phyloP scores from a whole-genome alignment of 2,888 invertebrate genomes.

The Hypena proboscidalis region DNA sequence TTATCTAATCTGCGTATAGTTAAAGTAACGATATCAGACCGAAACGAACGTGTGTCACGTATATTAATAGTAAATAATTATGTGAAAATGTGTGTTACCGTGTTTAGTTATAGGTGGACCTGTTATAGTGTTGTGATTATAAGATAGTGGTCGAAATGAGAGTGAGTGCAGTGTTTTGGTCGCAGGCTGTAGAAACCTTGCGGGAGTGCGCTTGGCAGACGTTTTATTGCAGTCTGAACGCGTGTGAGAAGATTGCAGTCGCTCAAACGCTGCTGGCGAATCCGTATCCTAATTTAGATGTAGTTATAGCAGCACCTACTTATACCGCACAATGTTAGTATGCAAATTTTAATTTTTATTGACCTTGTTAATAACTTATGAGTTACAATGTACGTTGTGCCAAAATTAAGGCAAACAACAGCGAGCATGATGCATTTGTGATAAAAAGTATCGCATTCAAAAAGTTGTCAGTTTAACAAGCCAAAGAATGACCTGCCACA shows the following conservation, averaged over 20 bases:
- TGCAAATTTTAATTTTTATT: background rate
- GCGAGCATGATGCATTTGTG: no score
- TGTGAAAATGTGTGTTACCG: conserved; percentile 35
- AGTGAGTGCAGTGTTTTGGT: conserved; percentile 59
- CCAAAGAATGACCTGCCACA: no score
- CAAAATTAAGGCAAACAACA: no score
- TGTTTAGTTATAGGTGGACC: conserved; percentile 27
- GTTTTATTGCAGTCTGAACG: conserved; percentile 62
- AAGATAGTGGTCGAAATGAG: conserved; percentile 49
- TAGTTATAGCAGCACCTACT: conserved; percentile 68
- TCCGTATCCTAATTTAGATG: conserved; percentile 71
- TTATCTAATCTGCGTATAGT: conserved; percentile 46
- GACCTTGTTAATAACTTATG: no score
- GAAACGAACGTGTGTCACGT: conserved; percentile 40
- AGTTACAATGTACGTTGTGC: no score
- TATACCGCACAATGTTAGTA: conserved; percentile 69
- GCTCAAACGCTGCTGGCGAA: conserved; percentile 62
- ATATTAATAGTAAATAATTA: conserved; percentile 37
- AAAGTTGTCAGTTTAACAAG: no score
- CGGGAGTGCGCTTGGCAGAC: conserved; percentile 67
- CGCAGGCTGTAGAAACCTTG: conserved; percentile 61
- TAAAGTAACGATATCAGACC: conserved; percentile 28
- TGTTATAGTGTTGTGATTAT: conserved; percentile 43
- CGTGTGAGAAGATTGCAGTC: conserved; percentile 61
- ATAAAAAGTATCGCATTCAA: no score